Evolutionary conservation across 1,140 invertebrate species (phyloP).

Genomic region (Neodiprion pinetum): DNA sequence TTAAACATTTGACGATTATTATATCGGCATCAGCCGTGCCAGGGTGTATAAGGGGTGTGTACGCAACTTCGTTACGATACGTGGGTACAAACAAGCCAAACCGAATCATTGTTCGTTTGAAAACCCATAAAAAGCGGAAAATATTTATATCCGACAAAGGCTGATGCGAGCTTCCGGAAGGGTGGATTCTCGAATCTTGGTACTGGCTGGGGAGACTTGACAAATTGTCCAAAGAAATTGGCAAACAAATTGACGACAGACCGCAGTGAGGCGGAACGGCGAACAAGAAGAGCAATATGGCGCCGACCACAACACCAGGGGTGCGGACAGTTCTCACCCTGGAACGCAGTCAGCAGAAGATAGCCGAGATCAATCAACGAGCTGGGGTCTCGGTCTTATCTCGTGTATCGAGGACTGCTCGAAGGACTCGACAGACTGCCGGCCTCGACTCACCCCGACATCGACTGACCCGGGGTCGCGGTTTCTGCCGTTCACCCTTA

Average conservation of each 20-base stretch:
- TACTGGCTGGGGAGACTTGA: too few species aligned
- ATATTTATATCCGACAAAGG: too few species aligned
- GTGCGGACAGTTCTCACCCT: background rate
- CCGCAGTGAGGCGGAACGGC: background rate
- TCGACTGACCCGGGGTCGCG: background rate
- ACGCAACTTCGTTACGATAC: too few species aligned
- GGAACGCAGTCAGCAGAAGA: background rate
- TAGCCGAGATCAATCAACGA: slow-evolving; percentile 4
- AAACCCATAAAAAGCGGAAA: too few species aligned
- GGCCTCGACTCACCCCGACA: background rate
- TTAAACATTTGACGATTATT: too few species aligned
- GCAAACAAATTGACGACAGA: background rate
- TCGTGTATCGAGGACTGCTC: background rate
- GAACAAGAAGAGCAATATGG: background rate
- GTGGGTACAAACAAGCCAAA: too few species aligned
- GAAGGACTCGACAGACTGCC: background rate
- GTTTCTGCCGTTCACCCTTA: background rate
- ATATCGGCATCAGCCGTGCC: too few species aligned
- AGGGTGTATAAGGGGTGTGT: too few species aligned
- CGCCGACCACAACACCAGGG: background rate
- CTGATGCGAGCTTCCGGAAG: too few species aligned
- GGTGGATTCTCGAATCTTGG: too few species aligned
- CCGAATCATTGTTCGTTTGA: too few species aligned
- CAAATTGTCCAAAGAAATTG: background rate
- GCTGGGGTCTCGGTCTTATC: background rate